Conservation (phyloP, 2,113 vertebrate genomes). For the Hemicordylus capensis region DNA sequence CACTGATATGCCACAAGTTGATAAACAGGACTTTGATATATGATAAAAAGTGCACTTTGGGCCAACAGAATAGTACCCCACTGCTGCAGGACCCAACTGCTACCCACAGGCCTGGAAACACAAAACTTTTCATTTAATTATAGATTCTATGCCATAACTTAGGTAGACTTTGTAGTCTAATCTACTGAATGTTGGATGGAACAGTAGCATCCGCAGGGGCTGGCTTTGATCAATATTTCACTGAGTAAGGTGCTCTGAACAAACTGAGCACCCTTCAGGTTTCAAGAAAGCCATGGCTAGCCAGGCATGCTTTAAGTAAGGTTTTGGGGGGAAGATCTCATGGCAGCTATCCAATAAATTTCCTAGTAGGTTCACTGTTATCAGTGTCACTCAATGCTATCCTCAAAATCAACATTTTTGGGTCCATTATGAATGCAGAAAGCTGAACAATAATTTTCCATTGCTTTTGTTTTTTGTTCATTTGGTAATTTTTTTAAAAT, state of each 20-base stretch:
- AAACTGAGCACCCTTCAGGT: not conserved
- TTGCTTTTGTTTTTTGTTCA: no score
- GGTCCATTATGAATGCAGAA: not conserved
- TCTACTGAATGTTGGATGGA: constrained; percentile 14
- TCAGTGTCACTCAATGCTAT: not conserved
- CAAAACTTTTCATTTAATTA: constrained; percentile 27
- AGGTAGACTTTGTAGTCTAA: not conserved
- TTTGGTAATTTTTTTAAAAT: no score
- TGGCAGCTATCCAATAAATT: not conserved
- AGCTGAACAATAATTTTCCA: no score
- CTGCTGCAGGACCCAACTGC: not conserved
- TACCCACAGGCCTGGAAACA: not conserved
- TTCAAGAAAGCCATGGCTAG: not conserved
- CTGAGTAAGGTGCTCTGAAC: not conserved
- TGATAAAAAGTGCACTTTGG: no score
- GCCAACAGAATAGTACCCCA: not conserved
- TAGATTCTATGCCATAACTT: constrained; percentile 16
- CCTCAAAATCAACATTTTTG: not conserved
- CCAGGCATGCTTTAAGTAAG: not conserved
- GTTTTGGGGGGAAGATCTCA: not conserved
- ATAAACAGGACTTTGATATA: no score
- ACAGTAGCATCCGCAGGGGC: not conserved
- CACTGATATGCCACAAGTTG: no score
- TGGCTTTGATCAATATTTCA: constrained; percentile 7
- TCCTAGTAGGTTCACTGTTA: not conserved